These are phyloP conservation scores for Balanococcus diminutus DNA, from an alignment of 2,888 invertebrate species.

Conservation along the genomic window DNA sequence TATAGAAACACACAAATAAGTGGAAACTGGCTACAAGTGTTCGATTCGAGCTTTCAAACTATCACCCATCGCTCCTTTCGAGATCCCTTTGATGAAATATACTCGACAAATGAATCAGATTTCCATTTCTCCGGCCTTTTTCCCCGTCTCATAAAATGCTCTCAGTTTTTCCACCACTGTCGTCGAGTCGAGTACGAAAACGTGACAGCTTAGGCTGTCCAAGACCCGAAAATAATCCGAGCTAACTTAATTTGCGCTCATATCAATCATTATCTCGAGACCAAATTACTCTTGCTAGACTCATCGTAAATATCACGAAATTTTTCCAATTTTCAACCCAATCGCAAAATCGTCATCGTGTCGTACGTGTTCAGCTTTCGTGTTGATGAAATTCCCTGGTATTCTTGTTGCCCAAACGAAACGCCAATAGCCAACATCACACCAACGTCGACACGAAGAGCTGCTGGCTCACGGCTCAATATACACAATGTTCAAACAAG, in stretches of 20 bases:
- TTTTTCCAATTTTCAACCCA: background rate
- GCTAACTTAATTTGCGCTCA: constrained; percentile 24
- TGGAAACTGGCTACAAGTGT: background rate
- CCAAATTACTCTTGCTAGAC: constrained; percentile 16
- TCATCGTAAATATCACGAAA: background rate
- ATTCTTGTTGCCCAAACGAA: too few species aligned
- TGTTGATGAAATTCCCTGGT: background rate
- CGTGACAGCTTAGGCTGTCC: constrained; percentile 23
- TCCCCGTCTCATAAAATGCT: background rate
- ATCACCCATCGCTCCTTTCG: background rate
- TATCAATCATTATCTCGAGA: constrained; percentile 14
- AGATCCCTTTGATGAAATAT: background rate
- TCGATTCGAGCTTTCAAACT: background rate
- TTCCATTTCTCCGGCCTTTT: background rate
- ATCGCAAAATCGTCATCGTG: background rate
- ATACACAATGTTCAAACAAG: background rate
- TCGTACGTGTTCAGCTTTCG: background rate
- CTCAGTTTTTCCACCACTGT: background rate
- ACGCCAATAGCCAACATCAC: too few species aligned
- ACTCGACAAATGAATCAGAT: background rate
- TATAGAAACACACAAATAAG: too few species aligned
- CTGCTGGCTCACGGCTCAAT: background rate
- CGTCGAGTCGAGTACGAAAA: background rate
- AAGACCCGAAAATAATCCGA: background rate
- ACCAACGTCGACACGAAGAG: background rate